phyloP scores from a whole-genome alignment of 2,888 invertebrate species.

The Argyresthia albistria region DNA sequence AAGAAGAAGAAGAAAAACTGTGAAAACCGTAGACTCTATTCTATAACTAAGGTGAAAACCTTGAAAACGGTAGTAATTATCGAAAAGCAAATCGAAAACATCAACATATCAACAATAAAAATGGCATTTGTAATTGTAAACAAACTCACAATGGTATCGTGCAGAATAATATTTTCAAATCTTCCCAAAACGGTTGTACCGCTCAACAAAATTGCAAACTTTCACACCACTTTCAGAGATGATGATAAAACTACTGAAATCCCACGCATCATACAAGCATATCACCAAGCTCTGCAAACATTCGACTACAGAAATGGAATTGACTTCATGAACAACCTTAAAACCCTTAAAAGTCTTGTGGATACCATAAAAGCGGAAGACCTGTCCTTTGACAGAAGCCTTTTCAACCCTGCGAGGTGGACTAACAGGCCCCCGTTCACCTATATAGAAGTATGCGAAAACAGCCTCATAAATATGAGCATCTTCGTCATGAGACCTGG shows the following conservation, averaged over 20 bases:
- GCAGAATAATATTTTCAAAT: conserved; percentile 50
- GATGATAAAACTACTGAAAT: conserved; percentile 12
- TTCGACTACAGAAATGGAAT: conserved; percentile 74
- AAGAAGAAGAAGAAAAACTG: too few relatives aligned
- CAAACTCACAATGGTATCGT: conserved; percentile 62
- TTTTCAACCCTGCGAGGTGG: conserved; percentile 59
- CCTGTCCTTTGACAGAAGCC: conserved; percentile 75
- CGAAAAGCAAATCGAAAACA: too few relatives aligned
- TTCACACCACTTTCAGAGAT: conserved; percentile 49
- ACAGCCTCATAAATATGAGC: conserved; percentile 80
- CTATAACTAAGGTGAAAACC: too few relatives aligned
- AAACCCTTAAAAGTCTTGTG: conserved; percentile 74
- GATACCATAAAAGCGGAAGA: conserved; percentile 80
- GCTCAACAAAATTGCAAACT: conserved; percentile 40
- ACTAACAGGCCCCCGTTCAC: conserved; percentile 82
- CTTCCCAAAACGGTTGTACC: conserved; percentile 42
- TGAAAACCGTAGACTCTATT: too few relatives aligned
- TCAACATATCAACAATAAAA: conserved; percentile 15
- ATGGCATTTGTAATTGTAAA: conserved; percentile 60
- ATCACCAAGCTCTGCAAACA: conserved; percentile 82
- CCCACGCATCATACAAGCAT: conserved; percentile 73
- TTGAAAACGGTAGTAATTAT: too few relatives aligned
- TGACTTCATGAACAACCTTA: conserved; percentile 76
- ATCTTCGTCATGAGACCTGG: conserved; percentile 84
- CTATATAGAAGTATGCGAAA: conserved; percentile 88